These are phyloP conservation scores for Microchrysa polita DNA, from an alignment of 2,888 invertebrate genomes.

Conservation along the genomic window DNA sequence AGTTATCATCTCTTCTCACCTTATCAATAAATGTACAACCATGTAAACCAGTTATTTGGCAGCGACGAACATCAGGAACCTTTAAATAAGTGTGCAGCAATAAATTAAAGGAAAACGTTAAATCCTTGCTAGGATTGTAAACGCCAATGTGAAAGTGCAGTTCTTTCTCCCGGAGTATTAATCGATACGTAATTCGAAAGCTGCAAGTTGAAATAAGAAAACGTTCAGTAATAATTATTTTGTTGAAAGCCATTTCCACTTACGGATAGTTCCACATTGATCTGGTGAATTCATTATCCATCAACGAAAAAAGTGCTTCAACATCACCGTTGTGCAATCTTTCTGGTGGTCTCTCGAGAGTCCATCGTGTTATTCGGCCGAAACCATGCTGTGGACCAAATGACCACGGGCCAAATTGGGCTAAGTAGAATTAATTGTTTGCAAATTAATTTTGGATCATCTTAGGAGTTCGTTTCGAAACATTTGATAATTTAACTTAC, in stretches of 20 bases:
- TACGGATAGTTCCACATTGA: constrained; percentile 95
- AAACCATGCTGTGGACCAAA: constrained; percentile 97
- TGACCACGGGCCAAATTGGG: constrained; percentile 95
- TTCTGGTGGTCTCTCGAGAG: constrained; percentile 87
- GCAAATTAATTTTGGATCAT: neutral
- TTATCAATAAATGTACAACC: constrained; percentile 91
- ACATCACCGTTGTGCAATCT: constrained; percentile 90
- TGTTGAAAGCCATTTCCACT: constrained; percentile 56
- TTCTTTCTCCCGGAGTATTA: constrained; percentile 90
- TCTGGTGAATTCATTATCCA: constrained; percentile 91
- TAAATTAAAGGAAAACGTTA: constrained; percentile 91
- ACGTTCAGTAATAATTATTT: too few relatives aligned
- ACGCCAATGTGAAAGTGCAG: constrained; percentile 93
- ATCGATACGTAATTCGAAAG: constrained; percentile 90
- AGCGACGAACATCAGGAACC: constrained; percentile 91
- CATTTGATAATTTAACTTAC: constrained; percentile 72
- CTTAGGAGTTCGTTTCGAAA: neutral
- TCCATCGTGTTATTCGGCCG: constrained; percentile 92
- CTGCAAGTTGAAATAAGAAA: constrained; percentile 62
- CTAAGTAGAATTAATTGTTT: constrained; percentile 64
- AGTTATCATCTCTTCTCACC: constrained; percentile 67
- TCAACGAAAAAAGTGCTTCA: constrained; percentile 89
- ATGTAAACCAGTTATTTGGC: constrained; percentile 91
- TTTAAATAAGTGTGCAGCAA: constrained; percentile 95
- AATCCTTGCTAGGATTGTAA: constrained; percentile 92